These are phyloP conservation scores for Cyanoramphus novaezelandiae DNA, from an alignment of 2,113 vertebrate species.

Conservation along the genomic window DNA sequence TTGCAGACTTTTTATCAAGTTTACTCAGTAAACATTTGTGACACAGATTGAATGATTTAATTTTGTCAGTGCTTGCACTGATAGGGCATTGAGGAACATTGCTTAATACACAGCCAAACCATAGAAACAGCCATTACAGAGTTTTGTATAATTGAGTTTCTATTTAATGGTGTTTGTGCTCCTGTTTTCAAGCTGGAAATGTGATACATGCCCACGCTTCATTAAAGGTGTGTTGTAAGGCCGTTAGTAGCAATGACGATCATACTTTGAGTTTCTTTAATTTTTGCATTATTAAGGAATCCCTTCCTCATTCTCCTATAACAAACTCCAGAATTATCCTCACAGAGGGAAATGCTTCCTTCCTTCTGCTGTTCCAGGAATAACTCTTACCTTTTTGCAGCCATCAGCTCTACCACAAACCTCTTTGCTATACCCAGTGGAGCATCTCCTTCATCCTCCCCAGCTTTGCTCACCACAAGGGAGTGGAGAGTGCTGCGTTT, in stretches of 20 bases:
- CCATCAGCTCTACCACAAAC: background rate
- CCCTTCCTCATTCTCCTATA: background rate
- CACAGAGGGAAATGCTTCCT: background rate
- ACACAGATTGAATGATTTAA: conserved; percentile 6
- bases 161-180: background rate
- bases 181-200: background rate
- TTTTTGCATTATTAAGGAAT: conserved; percentile 10
- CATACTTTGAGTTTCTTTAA: background rate
- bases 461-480: background rate
- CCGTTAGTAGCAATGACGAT: background rate
- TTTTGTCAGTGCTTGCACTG: background rate
- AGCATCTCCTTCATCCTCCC: background rate
- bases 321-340: background rate
- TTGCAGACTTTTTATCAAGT: background rate
- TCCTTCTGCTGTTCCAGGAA: background rate
- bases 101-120: background rate
- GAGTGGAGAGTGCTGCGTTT: background rate
- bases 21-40: background rate
- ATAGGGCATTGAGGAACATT: background rate
- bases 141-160: conserved; percentile 3
- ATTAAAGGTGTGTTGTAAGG: background rate
- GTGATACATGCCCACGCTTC: background rate
- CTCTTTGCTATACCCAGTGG: background rate
- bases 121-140: background rate
- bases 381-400: background rate